Conservation (phyloP, 2,797 vertebrate species). For the Momotus momota region DNA sequence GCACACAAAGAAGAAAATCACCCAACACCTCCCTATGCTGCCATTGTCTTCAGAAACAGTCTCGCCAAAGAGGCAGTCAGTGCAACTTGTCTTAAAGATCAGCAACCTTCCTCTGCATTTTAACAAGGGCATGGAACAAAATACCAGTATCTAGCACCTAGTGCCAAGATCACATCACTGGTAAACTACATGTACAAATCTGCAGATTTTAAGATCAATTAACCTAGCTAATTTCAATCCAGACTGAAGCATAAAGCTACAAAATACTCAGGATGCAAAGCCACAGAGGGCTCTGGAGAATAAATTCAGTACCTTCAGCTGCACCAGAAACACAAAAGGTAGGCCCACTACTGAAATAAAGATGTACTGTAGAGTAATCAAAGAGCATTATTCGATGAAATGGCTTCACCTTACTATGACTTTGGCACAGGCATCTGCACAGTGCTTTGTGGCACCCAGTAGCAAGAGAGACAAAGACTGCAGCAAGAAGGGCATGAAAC, state of each 20-base stretch:
- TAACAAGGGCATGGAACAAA: not conserved
- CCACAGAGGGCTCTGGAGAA: not conserved
- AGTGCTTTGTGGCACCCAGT: not conserved
- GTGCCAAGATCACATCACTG: not conserved
- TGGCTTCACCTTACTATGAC: not conserved
- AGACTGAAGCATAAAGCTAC: not conserved
- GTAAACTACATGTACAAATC: not conserved
- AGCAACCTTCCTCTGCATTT: not conserved
- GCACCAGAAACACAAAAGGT: not conserved
- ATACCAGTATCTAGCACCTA: not conserved
- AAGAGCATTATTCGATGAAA: not conserved
- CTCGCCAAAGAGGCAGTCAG: not conserved
- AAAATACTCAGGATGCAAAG: not conserved
- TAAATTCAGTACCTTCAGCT: not conserved
- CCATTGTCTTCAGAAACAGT: not conserved
- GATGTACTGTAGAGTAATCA: not conserved
- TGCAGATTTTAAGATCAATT: not conserved
- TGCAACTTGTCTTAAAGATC: not conserved
- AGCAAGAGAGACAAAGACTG: not conserved
- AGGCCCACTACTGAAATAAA: not conserved
- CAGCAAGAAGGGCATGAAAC: not conserved
- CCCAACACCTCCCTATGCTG: not conserved
- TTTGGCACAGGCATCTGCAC: not conserved
- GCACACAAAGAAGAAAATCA: constrained; percentile 32
- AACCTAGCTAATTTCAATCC: not conserved